Evolutionary conservation across 2,113 vertebrate species (phyloP).

Genomic region (Gymnorhina tibicen): DNA sequence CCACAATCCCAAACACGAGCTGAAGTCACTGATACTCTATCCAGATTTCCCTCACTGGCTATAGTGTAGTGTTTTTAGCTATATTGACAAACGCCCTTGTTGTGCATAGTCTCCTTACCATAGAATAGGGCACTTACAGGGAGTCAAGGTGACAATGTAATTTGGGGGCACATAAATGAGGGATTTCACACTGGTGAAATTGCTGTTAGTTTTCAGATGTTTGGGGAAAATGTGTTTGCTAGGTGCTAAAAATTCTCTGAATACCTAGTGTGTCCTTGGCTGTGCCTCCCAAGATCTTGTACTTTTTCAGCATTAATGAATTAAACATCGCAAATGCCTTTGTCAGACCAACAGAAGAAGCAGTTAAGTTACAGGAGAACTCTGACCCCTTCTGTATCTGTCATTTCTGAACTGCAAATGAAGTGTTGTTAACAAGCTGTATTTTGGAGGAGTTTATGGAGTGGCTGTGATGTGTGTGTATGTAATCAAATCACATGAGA

Average conservation of each 20-base stretch:
- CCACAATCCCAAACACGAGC: not conserved
- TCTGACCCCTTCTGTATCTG: not conserved
- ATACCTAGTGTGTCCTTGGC: not conserved
- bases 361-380: not conserved
- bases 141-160: not conserved
- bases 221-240: not conserved
- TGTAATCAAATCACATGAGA: not conserved
- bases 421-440: not conserved
- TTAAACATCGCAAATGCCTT: not conserved
- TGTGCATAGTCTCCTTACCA: not conserved
- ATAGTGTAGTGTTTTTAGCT: not conserved
- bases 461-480: not conserved
- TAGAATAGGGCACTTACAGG: accelerated
- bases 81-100: accelerated
- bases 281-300: not conserved
- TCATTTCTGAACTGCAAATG: not conserved
- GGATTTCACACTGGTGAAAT: not conserved
- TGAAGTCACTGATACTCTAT: not conserved
- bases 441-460: not conserved
- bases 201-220: not conserved
- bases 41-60: not conserved
- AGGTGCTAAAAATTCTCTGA: not conserved
- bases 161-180: not conserved
- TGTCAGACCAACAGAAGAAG: not conserved
- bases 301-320: not conserved